These are phyloP conservation scores for Meles meles DNA, from an alignment of 2,113 vertebrate genomes.

Conservation along the genomic window DNA sequence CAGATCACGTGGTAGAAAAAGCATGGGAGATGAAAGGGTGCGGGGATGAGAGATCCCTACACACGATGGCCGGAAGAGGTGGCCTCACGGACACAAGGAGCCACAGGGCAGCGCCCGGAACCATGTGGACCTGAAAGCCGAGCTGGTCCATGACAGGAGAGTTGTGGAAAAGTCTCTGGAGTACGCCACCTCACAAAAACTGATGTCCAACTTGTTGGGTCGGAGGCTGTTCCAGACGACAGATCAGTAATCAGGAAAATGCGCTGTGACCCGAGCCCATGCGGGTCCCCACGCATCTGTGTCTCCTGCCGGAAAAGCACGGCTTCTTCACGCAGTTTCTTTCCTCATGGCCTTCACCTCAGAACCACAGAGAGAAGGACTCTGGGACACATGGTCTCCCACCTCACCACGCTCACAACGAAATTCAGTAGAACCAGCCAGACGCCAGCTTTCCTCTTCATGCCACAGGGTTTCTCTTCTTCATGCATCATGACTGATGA, in stretches of 20 bases:
- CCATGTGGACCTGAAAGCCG: background rate
- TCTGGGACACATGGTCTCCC: background rate
- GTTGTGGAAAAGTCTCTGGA: background rate
- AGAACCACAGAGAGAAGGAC: background rate
- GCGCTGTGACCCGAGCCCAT: background rate
- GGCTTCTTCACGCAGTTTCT: background rate
- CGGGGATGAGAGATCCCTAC: too few species aligned
- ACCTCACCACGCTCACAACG: too few species aligned
- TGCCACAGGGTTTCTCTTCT: background rate
- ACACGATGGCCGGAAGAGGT: background rate
- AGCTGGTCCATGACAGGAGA: rapidly evolving
- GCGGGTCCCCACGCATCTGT: too few species aligned
- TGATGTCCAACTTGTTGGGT: background rate
- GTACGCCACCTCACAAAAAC: background rate
- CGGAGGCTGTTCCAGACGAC: background rate
- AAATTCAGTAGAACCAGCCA: background rate
- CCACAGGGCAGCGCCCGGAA: background rate
- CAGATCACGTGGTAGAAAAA: background rate
- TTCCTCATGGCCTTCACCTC: background rate
- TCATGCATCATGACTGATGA: background rate
- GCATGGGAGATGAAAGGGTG: background rate
- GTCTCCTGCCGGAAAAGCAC: background rate
- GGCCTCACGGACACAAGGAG: too few species aligned
- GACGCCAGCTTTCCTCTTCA: background rate
- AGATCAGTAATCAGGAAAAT: background rate